Conservation (phyloP, 1,140 invertebrate species). For the Manduca sexta region DNA sequence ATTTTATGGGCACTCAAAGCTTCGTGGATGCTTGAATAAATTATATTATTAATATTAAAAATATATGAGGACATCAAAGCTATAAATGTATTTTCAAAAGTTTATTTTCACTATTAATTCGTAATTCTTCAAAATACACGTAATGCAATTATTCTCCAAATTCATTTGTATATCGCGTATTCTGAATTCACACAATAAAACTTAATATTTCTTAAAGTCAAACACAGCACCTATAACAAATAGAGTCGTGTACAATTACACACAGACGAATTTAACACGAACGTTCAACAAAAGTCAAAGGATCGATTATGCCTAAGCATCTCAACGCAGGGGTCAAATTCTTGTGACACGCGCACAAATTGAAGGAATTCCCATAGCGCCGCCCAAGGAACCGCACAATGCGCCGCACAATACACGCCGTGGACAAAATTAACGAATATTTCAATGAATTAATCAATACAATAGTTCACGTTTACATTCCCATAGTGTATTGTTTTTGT, state of each 20-base stretch:
- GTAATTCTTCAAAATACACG: too few species aligned
- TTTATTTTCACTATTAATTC: too few species aligned
- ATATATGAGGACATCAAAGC: too few species aligned
- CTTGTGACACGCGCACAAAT: constrained; percentile 60
- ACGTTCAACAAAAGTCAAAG: constrained; percentile 34
- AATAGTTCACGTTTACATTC: constrained; percentile 57
- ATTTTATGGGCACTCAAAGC: too few species aligned
- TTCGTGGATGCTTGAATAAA: too few species aligned
- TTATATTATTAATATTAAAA: too few species aligned
- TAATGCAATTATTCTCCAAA: too few species aligned
- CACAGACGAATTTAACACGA: constrained; percentile 36
- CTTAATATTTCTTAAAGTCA: not conserved
- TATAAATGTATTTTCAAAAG: too few species aligned
- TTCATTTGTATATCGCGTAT: not conserved
- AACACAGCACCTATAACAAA: not conserved
- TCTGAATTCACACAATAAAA: not conserved
- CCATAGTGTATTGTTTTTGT: constrained; percentile 60
- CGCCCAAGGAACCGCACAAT: constrained; percentile 50
- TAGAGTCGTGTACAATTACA: constrained; percentile 30
- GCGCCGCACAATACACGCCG: constrained; percentile 26
- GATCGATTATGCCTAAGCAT: constrained; percentile 42
- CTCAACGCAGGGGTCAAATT: constrained; percentile 40
- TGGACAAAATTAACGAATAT: constrained; percentile 46
- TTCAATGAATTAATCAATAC: constrained; percentile 69
- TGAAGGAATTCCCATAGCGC: constrained; percentile 62